Conservation (phyloP, 2,888 invertebrate genomes). For the Athalia cordata region DNA sequence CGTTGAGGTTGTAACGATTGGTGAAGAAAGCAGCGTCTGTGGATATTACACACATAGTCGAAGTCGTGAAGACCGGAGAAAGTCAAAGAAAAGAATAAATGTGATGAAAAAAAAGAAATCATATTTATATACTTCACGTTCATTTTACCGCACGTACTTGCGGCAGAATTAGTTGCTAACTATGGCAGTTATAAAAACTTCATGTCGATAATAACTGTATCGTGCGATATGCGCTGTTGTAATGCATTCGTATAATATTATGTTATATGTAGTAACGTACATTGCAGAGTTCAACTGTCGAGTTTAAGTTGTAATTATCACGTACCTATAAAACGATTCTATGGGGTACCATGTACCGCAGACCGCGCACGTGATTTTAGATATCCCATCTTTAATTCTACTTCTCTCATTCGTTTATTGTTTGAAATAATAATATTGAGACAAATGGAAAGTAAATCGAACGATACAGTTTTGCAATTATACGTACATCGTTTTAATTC, state of each 20-base stretch:
- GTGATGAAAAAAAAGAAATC: neutral
- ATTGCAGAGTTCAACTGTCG: neutral
- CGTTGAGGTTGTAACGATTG: too few relatives aligned
- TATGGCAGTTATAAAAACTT: conserved; percentile 58
- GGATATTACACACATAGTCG: too few relatives aligned
- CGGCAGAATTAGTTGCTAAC: conserved; percentile 28
- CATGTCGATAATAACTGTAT: conserved; percentile 71
- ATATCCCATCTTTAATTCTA: neutral
- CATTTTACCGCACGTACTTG: conserved; percentile 39
- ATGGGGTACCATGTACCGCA: conserved; percentile 2
- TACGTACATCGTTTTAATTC: too few relatives aligned
- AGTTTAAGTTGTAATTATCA: conserved; percentile 40
- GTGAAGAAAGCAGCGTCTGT: too few relatives aligned
- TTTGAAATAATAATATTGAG: too few relatives aligned
- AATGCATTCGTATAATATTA: conserved; percentile 38
- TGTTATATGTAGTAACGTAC: neutral
- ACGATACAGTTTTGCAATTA: too few relatives aligned
- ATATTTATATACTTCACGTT: neutral
- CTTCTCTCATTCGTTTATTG: too few relatives aligned
- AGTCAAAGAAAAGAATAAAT: neutral
- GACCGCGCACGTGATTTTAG: conserved; percentile 14
- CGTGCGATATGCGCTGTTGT: conserved; percentile 61
- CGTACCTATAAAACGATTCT: conserved; percentile 36
- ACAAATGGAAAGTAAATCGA: too few relatives aligned
- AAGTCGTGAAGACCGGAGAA: neutral